Evolutionary conservation across 2,888 invertebrate species (phyloP), one percentile per base, ranked within the genome.

Genomic region (Cataglyphis altisquamis): DNA sequence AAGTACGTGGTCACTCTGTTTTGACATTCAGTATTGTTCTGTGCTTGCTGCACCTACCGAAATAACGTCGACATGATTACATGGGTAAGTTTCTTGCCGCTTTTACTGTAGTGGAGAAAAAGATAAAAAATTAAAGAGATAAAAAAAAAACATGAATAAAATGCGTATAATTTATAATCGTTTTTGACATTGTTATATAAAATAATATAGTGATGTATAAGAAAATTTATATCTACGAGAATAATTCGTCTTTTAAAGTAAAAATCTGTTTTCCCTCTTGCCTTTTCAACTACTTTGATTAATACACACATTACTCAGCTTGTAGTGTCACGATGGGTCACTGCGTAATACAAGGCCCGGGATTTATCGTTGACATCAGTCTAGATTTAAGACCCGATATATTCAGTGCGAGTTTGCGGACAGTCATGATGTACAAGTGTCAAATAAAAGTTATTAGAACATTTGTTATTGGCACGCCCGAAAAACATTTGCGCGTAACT

Each of bases 21-120:
- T 90, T 74, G 86, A 72, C 78, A 93, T 92, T 88, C 92, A 94
- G 92, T 52, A n/a, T 94, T 91, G 89, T 90, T 85, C 77, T n/a
- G 52, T n/a, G 84, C 85, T 88, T 89, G 87, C 88, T 86, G 89
- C 87, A 89, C 83, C 90, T 87, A 18, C 15, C 39, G 87, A 88
- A 91, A 90, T 88, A 85, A 90, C 87, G 86, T 85, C 87, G 90
- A 90, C 84, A 94, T 94, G 94, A 90, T 89, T 88, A 88, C 86
- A 83, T 91, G 91, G 93, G 94, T 94, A 89, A 94, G 94, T 92
- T 45, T 15, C 41, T 64, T 64, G n/a, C 15, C 29, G 25, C 85
- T 80, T 67, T 55, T n/a, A 55, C 9, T 15, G 32, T 18, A 52
- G 21, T 48, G 32, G 70, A 67, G 36, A 8, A 6, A 36, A 36